Base-by-base conservation (phyloP, 2,113 vertebrate species). In the Xiphophorus hellerii region DNA sequence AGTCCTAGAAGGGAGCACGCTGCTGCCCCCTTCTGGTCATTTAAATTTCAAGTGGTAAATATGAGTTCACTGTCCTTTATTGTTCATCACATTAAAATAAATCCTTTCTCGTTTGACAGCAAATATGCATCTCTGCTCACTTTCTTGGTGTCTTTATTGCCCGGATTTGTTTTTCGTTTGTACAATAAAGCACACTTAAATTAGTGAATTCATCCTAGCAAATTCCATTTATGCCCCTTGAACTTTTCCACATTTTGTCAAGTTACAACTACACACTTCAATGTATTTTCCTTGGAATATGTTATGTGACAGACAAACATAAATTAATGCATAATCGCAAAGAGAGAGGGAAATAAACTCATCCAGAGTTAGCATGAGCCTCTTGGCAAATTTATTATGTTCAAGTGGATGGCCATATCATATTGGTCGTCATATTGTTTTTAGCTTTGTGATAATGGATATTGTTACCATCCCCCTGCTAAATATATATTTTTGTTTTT, bases 11-110 rank as follows among this genome's bases (percentile, higher is more conserved):
- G 69, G 58, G 86, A 84, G 84, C 77, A 73, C 88, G 82, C 83
- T 93, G 84, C 90, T 93, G 93, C 94, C 94, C 80, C 91, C 93
- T 62, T 78, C 86, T 92, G 94, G 94, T 78, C 81, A 44, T n/a
- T 69, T 17, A 9, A 66, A 22, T 61, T n/a, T n/a, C 80, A 78
- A 71, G 29, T 62, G 68, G 73, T n/a, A 48, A 48, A 37, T 37
- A 37, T 37, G 10, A 37, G 35, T 37, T 37, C 11, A 37, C 35
- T 12, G 35, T 37, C 35, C 35, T 37, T 37, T 3, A 12, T 37
- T 35, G 2, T 48, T 4, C 3, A 48, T 25, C 22, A n/a, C 9
- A 10, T n/a, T 54, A 28, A n/a, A 62, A 17, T 22, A 33, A 31
- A 14, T 17, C 35, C 7, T 65, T 33, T 30, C 11, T 62, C 64